Conservation (phyloP, 1,140 invertebrate species). For the Anadara kagoshimensis region DNA sequence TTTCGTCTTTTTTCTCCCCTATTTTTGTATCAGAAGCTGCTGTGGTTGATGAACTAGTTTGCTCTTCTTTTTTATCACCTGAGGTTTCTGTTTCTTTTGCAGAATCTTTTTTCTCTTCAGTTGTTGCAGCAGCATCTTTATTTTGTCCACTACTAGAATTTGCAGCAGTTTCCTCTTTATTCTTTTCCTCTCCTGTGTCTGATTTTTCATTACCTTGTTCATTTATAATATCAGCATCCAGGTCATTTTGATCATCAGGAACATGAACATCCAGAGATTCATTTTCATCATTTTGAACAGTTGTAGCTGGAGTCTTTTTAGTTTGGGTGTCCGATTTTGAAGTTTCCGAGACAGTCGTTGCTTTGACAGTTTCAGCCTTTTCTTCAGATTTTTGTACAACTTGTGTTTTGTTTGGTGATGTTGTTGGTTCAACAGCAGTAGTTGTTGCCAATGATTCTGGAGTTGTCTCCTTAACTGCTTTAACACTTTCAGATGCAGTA, state of each 20-base stretch:
- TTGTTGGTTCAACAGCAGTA: not conserved
- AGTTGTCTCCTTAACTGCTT: too few relatives aligned
- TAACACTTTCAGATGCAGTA: too few relatives aligned
- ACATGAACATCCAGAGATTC: slow-evolving; percentile 69
- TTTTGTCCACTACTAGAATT: slow-evolving; percentile 14
- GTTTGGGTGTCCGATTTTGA: slow-evolving; percentile 25
- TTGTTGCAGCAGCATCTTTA: slow-evolving; percentile 5
- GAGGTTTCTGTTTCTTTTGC: slow-evolving; percentile 22
- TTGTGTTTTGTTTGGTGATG: slow-evolving; percentile 5
- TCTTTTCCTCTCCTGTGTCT: slow-evolving; percentile 10
- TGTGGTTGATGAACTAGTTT: slow-evolving; percentile 27
- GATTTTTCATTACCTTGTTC: slow-evolving; percentile 10
- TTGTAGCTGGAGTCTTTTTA: not conserved
- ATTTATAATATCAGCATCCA: slow-evolving; percentile 64
- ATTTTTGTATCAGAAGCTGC: slow-evolving; percentile 50
- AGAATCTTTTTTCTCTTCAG: slow-evolving; percentile 10
- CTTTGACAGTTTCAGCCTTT: not conserved
- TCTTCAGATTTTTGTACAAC: not conserved
- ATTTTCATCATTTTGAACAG: slow-evolving; percentile 27
- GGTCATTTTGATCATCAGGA: slow-evolving; percentile 70
- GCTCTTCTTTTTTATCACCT: slow-evolving; percentile 11
- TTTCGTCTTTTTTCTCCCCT: slow-evolving; percentile 56
- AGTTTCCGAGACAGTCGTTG: not conserved
- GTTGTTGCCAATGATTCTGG: too few relatives aligned
- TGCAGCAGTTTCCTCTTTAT: slow-evolving; percentile 11